A percentile compares a stretch with the other conserved stretches of the same genome.
phyloP scores from a whole-genome alignment of 2,888 invertebrate species.

The Acrobasis suavella region DNA sequence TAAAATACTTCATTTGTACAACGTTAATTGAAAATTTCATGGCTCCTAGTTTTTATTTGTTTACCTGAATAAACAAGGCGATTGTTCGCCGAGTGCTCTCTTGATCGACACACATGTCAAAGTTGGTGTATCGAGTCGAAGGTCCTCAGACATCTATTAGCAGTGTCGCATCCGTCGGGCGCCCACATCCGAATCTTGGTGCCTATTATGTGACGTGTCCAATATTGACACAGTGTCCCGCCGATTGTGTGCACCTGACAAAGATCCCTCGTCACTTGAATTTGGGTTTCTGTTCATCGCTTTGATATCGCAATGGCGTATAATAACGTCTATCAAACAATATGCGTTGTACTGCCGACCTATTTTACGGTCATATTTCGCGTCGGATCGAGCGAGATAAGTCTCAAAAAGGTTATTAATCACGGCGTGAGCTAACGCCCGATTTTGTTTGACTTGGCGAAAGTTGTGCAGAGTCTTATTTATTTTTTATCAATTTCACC shows the following conservation, averaged over 20 bases:
- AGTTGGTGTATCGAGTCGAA: slow-evolving; percentile 52
- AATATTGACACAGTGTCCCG: slow-evolving; percentile 76
- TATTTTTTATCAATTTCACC: slow-evolving; percentile 81
- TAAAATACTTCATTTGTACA: slow-evolving; percentile 35
- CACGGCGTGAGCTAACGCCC: slow-evolving; percentile 59
- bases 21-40: slow-evolving; percentile 45
- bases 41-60: slow-evolving; percentile 7
- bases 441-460: slow-evolving; percentile 74
- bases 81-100: slow-evolving; percentile 30
- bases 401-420: slow-evolving; percentile 62
- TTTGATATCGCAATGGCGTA: slow-evolving; percentile 40
- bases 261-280: slow-evolving; percentile 72
- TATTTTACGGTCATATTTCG: slow-evolving; percentile 25
- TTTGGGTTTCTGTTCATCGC: slow-evolving; percentile 55
- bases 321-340: slow-evolving; percentile 34
- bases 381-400: slow-evolving; percentile 36
- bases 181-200: slow-evolving; percentile 64
- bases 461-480: slow-evolving; percentile 71
- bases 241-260: slow-evolving; percentile 61
- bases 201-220: slow-evolving; percentile 63
- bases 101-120: slow-evolving; percentile 39
- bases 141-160: slow-evolving; percentile 65
- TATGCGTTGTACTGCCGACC: slow-evolving; percentile 22
- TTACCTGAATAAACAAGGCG: slow-evolving; percentile 19
- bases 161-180: slow-evolving; percentile 50